These are phyloP conservation scores for Boulengeromyrus knoepffleri DNA, from an alignment of 2,113 vertebrate genomes.

Conservation along the genomic window DNA sequence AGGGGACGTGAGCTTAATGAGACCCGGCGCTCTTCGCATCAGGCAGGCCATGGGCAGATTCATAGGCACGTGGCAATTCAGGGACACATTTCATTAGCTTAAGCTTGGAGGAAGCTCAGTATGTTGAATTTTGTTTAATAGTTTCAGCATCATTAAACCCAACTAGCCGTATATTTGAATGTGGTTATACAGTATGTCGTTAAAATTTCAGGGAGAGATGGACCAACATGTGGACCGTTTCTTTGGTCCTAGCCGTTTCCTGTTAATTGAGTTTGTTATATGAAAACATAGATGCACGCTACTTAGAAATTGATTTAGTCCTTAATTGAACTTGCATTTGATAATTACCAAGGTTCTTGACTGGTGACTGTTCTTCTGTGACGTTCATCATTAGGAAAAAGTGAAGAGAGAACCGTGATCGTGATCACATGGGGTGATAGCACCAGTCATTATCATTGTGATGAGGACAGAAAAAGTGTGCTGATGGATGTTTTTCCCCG, in stretches of 20 bases:
- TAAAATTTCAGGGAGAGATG: neutral
- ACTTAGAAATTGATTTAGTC: neutral
- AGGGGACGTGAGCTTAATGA: neutral
- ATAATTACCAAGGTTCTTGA: neutral
- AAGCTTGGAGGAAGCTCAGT: neutral
- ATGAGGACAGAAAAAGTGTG: constrained; percentile 39
- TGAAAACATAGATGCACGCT: neutral
- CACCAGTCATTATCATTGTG: constrained; percentile 44
- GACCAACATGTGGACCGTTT: neutral
- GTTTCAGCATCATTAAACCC: neutral
- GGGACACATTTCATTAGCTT: neutral
- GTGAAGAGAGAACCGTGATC: neutral
- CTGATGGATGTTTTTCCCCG: constrained; percentile 43
- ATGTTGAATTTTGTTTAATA: neutral
- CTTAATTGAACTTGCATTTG: neutral
- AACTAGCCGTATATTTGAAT: neutral
- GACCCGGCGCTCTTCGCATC: neutral
- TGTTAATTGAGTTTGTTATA: neutral
- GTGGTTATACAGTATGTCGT: neutral
- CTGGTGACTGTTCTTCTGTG: neutral
- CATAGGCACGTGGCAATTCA: neutral
- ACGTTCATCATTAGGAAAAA: constrained; percentile 15
- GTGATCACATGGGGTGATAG: constrained; percentile 33
- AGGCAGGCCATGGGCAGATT: neutral
- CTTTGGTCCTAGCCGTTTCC: neutral